Percentiles rank a stretch among this genome's conserved stretches.
Evolutionary conservation across 2,888 invertebrate species (phyloP).

Genomic region (Thyatira batis): DNA sequence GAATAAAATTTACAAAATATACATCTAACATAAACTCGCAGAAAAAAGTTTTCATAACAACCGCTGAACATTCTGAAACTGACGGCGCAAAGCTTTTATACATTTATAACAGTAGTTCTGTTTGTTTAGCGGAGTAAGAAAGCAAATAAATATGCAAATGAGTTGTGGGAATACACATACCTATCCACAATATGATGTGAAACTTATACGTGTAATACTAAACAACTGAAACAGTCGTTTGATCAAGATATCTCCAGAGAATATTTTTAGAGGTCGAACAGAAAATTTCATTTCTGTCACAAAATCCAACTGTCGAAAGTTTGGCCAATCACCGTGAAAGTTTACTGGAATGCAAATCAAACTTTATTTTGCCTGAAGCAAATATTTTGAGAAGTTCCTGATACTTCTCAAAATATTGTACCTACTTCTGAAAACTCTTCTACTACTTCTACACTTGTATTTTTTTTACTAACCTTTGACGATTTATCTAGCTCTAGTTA

Average conservation of each 20-base stretch:
- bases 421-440: neutral
- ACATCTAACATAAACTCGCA: neutral
- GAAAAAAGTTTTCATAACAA: neutral
- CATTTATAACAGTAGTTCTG: neutral
- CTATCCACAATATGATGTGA: neutral
- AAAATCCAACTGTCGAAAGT: neutral
- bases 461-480: no score
- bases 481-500: no score
- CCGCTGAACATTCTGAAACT: neutral
- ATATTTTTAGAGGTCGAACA: neutral
- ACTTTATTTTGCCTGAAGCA: neutral
- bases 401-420: no score
- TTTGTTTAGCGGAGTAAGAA: neutral
- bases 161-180: conserved; percentile 12
- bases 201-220: neutral
- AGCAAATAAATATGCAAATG: conserved; percentile 14
- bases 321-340: neutral
- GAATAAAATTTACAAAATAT: no score
- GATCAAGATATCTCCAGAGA: neutral
- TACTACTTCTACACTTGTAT: no score
- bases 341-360: neutral
- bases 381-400: neutral
- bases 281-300: neutral
- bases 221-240: neutral
- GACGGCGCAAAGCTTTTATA: neutral